A percentile compares a stretch with the other conserved stretches of the same genome.
Evolutionary conservation across 2,113 vertebrate species (phyloP).

Genomic region (Bos javanicus): DNA sequence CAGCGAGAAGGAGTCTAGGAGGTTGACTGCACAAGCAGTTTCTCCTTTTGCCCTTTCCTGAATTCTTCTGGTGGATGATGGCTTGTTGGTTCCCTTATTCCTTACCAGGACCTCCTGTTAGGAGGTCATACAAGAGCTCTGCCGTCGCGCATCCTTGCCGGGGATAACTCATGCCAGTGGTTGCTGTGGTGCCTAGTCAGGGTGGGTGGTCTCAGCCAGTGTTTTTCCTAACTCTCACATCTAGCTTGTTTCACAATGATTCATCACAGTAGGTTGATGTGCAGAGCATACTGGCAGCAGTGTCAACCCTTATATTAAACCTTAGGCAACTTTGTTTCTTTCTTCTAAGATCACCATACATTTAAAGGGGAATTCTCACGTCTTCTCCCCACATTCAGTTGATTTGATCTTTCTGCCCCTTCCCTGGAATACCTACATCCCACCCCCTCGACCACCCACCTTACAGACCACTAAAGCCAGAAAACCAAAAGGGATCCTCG

Average conservation of each 20-base stretch:
- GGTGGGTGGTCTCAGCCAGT: neutral
- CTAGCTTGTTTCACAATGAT: constrained; percentile 37
- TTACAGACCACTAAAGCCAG: neutral
- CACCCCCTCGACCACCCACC: too few relatives aligned
- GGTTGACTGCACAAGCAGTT: neutral
- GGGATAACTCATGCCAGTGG: neutral
- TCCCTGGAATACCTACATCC: fast-evolving
- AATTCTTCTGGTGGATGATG: neutral
- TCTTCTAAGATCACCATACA: neutral
- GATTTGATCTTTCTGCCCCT: neutral
- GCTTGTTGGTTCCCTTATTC: neutral
- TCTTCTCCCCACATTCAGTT: neutral
- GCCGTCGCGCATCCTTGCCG: too few relatives aligned
- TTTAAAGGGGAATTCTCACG: neutral
- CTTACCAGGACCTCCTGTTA: neutral
- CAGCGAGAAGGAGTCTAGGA: neutral
- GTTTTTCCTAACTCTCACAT: neutral
- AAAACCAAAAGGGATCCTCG: neutral
- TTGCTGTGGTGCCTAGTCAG: neutral
- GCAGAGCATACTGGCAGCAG: fast-evolving
- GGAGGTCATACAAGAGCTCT: too few relatives aligned
- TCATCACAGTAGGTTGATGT: neutral
- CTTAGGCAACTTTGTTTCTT: neutral
- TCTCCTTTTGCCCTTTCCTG: neutral
- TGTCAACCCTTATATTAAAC: neutral